Percentiles rank a stretch among this genome's conserved stretches.
Evolutionary conservation across 64 coral and sea anemone species (phyloP).

Genomic region (Dendrophyllia cribrosa): DNA sequence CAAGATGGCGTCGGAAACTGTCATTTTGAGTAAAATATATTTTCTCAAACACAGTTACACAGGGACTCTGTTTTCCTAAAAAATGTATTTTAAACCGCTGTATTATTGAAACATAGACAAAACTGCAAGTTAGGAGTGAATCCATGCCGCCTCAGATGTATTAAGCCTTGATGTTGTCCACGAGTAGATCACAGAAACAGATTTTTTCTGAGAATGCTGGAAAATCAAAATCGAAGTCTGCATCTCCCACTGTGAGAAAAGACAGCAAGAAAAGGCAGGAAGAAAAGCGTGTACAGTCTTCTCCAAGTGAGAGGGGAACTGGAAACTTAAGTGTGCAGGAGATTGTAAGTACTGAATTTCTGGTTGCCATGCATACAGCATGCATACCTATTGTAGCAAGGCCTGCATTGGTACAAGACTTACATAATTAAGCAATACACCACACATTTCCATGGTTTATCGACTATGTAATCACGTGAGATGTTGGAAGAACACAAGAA

Average conservation of each 20-base stretch:
- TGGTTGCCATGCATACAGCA: too few relatives aligned
- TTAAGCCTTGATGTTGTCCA: conserved; percentile 40
- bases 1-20: conserved; percentile 24
- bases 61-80: background rate
- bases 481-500: too few relatives aligned
- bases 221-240: conserved; percentile 12
- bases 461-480: too few relatives aligned
- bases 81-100: background rate
- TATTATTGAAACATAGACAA: background rate
- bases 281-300: conserved; percentile 38
- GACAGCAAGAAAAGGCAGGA: background rate
- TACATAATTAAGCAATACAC: too few relatives aligned
- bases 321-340: conserved; percentile 5
- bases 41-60: background rate
- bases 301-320: background rate
- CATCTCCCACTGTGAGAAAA: background rate
- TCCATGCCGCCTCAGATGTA: background rate
- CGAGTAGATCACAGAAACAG: conserved; percentile 14
- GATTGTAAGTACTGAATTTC: conserved; percentile 3
- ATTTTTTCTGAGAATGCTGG: background rate
- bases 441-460: too few relatives aligned
- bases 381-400: too few relatives aligned
- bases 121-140: background rate
- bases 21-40: background rate
- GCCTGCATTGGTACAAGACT: too few relatives aligned